Conservation (phyloP, 2,797 vertebrate species). For the Myripristis murdjan region DNA sequence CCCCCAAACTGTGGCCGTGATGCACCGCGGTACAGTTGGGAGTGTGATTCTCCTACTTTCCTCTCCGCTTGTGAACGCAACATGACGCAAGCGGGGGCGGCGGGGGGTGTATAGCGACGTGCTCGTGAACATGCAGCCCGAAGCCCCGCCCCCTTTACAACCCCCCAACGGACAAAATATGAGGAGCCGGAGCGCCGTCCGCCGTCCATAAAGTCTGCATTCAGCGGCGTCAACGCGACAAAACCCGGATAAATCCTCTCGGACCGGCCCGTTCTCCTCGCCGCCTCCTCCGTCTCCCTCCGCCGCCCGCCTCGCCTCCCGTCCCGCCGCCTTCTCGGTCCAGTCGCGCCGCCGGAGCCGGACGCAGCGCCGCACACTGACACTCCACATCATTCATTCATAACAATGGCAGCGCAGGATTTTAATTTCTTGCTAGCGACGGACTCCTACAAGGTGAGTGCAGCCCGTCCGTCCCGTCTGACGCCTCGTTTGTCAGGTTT, state of each 20-base stretch:
- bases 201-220: neutral
- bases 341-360: neutral
- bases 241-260: accelerated
- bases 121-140: conserved; percentile 29
- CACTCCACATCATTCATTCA: conserved; percentile 58
- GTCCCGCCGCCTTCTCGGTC: neutral
- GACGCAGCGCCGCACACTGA: conserved; percentile 13
- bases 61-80: conserved; percentile 34
- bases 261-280: neutral
- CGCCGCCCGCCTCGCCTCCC: neutral
- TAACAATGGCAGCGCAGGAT: conserved; percentile 83
- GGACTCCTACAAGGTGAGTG: conserved; percentile 87
- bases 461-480: neutral
- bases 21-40: too few species aligned
- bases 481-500: accelerated
- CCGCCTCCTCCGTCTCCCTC: neutral
- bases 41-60: neutral
- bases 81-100: conserved; percentile 62
- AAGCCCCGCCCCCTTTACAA: conserved; percentile 43
- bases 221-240: neutral
- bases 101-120: conserved; percentile 18
- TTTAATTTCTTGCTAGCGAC: conserved; percentile 87
- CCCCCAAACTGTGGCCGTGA: too few species aligned
- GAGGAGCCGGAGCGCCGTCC: neutral
- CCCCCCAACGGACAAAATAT: conserved; percentile 28